These are phyloP conservation scores for Plagodis dolabraria DNA, from an alignment of 2,888 invertebrate species.

Conservation along the genomic window DNA sequence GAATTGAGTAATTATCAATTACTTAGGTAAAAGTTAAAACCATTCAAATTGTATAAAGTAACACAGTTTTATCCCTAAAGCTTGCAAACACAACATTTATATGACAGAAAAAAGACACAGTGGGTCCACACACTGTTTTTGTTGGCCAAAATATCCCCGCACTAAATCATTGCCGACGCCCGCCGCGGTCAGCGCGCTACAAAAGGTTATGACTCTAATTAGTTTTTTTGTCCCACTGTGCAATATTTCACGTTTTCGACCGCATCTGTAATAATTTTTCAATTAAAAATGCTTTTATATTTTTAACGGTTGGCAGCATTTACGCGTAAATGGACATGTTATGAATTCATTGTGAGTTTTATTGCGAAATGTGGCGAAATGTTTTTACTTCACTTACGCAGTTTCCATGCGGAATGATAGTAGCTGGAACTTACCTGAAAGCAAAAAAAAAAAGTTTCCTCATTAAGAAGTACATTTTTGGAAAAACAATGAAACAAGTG, in stretches of 20 bases:
- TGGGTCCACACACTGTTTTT: conserved; percentile 27
- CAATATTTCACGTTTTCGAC: conserved; percentile 67
- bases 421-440: conserved; percentile 31
- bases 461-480: no score
- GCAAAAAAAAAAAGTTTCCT: conserved; percentile 1
- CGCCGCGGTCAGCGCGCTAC: conserved; percentile 47
- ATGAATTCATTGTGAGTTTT: conserved; percentile 14
- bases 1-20: no score
- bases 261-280: conserved; percentile 71
- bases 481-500: conserved; percentile 1
- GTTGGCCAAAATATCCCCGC: conserved; percentile 52
- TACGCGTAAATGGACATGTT: conserved; percentile 29
- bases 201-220: conserved; percentile 67
- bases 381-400: conserved; percentile 11
- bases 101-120: conserved; percentile 37
- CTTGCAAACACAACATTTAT: conserved; percentile 33
- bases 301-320: conserved; percentile 40
- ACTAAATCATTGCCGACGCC: conserved; percentile 54
- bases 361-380: background rate
- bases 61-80: background rate
- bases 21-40: no score
- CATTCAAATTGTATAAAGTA: no score
- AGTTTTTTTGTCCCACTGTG: conserved; percentile 65
- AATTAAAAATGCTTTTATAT: conserved; percentile 59
- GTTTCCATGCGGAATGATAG: background rate